These are phyloP conservation scores for Oreocharis arfaki DNA, from an alignment of 2,113 vertebrate genomes.

Conservation along the genomic window DNA sequence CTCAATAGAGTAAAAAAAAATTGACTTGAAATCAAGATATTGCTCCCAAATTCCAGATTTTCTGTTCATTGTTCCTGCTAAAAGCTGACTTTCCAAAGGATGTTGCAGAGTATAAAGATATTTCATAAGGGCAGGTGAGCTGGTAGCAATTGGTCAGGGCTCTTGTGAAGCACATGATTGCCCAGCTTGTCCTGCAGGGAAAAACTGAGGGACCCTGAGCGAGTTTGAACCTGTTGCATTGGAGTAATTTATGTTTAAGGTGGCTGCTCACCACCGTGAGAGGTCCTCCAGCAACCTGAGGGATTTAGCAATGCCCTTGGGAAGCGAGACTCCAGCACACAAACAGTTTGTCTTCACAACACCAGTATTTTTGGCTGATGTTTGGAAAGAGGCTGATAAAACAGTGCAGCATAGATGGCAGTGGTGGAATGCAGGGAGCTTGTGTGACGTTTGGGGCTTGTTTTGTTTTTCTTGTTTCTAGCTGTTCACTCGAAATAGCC, in stretches of 20 bases:
- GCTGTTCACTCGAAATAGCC: neutral
- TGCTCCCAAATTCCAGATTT: neutral
- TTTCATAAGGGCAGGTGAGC: neutral
- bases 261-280: neutral
- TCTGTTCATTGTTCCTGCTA: neutral
- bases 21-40: neutral
- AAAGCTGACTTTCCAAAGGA: neutral
- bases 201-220: neutral
- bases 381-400: neutral
- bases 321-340: neutral
- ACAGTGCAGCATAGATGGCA: neutral
- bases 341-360: neutral
- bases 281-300: neutral
- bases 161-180: neutral
- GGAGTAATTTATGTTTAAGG: neutral
- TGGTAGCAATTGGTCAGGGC: neutral
- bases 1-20: neutral
- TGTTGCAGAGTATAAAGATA: neutral
- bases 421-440: neutral
- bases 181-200: neutral
- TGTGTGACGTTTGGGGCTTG: accelerated
- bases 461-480: neutral
- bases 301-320: neutral
- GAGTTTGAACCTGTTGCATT: neutral
- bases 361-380: neutral